A percentile compares a stretch with the other conserved stretches of the same genome.
These are phyloP conservation scores for Orius insidiosus DNA, from an alignment of 1,140 invertebrate species.

Conservation along the genomic window DNA sequence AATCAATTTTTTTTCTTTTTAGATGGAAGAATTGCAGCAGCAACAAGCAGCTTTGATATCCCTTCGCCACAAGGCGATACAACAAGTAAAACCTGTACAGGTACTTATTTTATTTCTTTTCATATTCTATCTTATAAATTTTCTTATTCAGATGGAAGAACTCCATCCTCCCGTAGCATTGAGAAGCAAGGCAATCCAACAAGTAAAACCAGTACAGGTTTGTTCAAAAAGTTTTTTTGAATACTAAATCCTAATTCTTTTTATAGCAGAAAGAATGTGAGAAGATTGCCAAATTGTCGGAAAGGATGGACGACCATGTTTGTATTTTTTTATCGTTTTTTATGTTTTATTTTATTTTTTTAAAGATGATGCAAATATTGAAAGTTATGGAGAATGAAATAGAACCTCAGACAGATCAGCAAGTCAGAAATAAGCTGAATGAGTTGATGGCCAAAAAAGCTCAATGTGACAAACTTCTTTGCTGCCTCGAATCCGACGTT, in stretches of 20 bases:
- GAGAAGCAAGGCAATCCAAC: slow-evolving; percentile 15
- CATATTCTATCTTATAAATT: slow-evolving; percentile 2
- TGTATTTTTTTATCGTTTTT: slow-evolving; percentile 3
- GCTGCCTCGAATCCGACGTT: slow-evolving; percentile 12
- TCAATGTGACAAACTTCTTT: slow-evolving; percentile 12
- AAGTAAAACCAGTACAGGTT: slow-evolving; percentile 16
- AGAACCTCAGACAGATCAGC: not conserved
- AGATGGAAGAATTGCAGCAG: slow-evolving; percentile 16
- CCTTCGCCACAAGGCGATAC: slow-evolving; percentile 15
- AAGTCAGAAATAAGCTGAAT: slow-evolving; percentile 10
- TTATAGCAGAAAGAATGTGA: not conserved
- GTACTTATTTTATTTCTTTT: slow-evolving; percentile 3
- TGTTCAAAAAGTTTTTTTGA: not conserved
- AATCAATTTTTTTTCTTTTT: too few species aligned
- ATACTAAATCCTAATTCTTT: slow-evolving; percentile 4
- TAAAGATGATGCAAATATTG: too few species aligned
- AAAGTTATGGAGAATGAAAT: too few species aligned
- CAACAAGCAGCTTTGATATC: slow-evolving; percentile 13
- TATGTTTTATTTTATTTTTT: not conserved
- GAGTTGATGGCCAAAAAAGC: slow-evolving; percentile 15
- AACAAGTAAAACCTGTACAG: slow-evolving; percentile 16
- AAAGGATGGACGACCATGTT: not conserved
- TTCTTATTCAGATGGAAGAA: slow-evolving; percentile 13
- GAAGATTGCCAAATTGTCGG: not conserved
- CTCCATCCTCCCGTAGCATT: not conserved